A percentile compares a stretch with the other conserved stretches of the same genome.
phyloP scores from a whole-genome alignment of 2,797 vertebrate species.

The Sebastes alutus region DNA sequence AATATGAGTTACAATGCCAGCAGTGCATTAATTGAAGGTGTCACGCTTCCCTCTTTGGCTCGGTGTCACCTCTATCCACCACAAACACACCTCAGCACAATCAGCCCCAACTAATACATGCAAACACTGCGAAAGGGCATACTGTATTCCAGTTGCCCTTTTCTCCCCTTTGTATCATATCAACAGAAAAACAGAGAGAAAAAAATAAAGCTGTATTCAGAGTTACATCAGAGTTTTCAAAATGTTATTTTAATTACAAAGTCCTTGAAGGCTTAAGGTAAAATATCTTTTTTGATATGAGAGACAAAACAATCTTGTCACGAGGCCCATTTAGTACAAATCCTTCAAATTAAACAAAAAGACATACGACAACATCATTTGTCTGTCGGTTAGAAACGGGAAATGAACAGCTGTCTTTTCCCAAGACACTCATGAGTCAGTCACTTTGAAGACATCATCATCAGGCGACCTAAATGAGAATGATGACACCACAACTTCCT shows the following conservation, averaged over 20 bases:
- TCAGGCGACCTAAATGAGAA: neutral
- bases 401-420: neutral
- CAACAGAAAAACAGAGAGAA: neutral
- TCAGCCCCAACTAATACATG: slow-evolving; percentile 2
- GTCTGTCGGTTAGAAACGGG: neutral
- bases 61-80: slow-evolving; percentile 26
- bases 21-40: slow-evolving; percentile 43
- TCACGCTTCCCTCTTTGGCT: slow-evolving; percentile 37
- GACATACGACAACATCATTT: neutral
- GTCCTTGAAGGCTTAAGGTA: neutral
- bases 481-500: neutral
- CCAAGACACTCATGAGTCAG: neutral
- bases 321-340: neutral
- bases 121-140: slow-evolving; percentile 14
- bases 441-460: neutral
- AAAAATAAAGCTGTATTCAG: neutral
- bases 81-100: slow-evolving; percentile 29
- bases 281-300: neutral
- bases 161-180: slow-evolving; percentile 3
- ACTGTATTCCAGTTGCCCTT: slow-evolving; percentile 26
- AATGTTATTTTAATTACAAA: neutral
- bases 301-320: neutral
- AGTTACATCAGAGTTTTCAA: neutral
- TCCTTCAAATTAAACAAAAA: neutral
- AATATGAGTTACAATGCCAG: slow-evolving; percentile 55